phyloP scores from a whole-genome alignment of 2,113 vertebrate species.

The Cottus gobio region DNA sequence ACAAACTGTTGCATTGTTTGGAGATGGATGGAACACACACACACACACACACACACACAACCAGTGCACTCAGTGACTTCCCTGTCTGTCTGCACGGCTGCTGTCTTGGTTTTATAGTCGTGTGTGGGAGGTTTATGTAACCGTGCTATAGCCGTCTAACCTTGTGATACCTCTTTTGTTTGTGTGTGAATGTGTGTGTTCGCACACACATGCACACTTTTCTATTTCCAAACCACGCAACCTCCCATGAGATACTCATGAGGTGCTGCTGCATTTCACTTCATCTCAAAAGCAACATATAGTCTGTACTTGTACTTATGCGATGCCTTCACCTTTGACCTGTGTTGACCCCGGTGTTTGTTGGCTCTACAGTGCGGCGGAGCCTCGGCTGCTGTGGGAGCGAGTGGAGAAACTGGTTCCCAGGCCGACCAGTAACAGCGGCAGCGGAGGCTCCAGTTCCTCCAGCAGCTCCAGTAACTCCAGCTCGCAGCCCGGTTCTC shows the following conservation, averaged over 20 bases:
- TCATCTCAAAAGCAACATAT: background rate
- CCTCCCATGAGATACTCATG: constrained; percentile 10
- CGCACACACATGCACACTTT: background rate
- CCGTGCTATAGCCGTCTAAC: constrained; percentile 38
- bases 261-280: background rate
- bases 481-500: constrained; percentile 92
- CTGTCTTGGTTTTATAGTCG: background rate
- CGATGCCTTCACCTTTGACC: constrained; percentile 3
- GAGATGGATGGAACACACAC: constrained; percentile 13
- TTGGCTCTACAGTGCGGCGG: constrained; percentile 75
- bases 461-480: constrained; percentile 97
- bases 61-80: constrained; percentile 1
- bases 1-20: constrained; percentile 6
- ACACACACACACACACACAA: constrained; percentile 1
- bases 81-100: constrained; percentile 19
- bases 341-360: constrained; percentile 24
- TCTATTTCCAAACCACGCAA: constrained; percentile 23
- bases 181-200: constrained; percentile 23
- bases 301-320: background rate
- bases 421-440: constrained; percentile 74
- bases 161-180: constrained; percentile 27
- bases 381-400: constrained; percentile 95
- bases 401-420: constrained; percentile 95
- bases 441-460: constrained; percentile 84
- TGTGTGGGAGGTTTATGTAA: constrained; percentile 64